phyloP scores from a whole-genome alignment of 2,888 invertebrate genomes.

The Steromphala cineraria region DNA sequence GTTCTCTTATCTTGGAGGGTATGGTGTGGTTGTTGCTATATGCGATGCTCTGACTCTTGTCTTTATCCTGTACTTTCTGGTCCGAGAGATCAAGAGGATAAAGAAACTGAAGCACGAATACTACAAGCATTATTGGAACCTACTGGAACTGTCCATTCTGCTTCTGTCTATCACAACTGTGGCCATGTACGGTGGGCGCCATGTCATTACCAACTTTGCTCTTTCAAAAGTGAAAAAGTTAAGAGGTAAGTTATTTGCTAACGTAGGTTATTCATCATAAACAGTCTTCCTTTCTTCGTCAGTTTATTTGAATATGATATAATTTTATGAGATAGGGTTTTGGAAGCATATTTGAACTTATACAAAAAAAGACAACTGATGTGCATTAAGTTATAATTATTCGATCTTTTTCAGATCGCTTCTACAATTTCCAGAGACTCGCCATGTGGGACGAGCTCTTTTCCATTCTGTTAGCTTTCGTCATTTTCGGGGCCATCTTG shows the following conservation, averaged over 20 bases:
- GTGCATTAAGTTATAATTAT: too few species aligned
- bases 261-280: neutral
- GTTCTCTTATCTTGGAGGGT: conserved; percentile 57
- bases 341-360: neutral
- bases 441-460: conserved; percentile 62
- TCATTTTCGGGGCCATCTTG: conserved; percentile 74
- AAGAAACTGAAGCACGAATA: conserved; percentile 38
- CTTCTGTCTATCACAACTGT: conserved; percentile 47
- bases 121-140: conserved; percentile 58
- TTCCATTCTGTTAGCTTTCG: conserved; percentile 50
- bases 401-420: conserved; percentile 49
- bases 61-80: conserved; percentile 49
- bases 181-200: conserved; percentile 54
- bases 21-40: conserved; percentile 48
- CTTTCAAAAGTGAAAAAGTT: conserved; percentile 47
- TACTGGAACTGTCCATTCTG: conserved; percentile 50
- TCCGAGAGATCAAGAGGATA: conserved; percentile 46
- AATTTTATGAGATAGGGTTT: too few species aligned
- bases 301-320: too few species aligned
- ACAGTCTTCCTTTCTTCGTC: too few species aligned
- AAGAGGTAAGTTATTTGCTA: conserved; percentile 43
- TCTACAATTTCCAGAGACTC: conserved; percentile 62
- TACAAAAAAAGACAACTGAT: too few species aligned
- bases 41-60: conserved; percentile 50
- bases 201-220: conserved; percentile 54